phyloP scores from a whole-genome alignment of 2,888 invertebrate species.

The Stenurella melanura region DNA sequence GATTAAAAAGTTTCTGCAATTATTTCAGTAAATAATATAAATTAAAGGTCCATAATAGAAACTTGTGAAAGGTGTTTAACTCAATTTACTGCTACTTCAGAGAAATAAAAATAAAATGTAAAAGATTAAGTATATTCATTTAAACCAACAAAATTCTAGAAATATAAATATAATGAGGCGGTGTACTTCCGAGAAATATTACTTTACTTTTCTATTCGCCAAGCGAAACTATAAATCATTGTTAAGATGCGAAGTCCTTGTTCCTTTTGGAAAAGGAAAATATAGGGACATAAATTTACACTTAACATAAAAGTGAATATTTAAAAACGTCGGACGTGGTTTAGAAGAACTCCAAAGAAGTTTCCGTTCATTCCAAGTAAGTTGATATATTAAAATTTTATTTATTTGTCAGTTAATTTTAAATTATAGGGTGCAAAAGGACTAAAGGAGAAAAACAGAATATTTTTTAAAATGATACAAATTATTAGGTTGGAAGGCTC shows the following conservation, averaged over 20 bases:
- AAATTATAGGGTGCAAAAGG: too few relatives aligned
- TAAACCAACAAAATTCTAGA: neutral
- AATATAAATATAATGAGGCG: neutral
- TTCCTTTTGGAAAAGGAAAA: constrained; percentile 18
- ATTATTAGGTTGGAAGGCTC: too few relatives aligned
- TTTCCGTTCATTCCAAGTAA: neutral
- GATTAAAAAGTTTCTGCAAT: too few relatives aligned
- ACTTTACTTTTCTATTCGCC: constrained; percentile 14
- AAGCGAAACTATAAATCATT: constrained; percentile 2
- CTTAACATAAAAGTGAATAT: constrained; percentile 16
- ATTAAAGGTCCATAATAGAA: too few relatives aligned
- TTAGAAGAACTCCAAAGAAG: neutral
- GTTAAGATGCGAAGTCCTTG: constrained; percentile 17
- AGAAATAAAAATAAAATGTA: neutral
- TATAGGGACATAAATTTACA: constrained; percentile 19
- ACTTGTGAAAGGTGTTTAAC: neutral
- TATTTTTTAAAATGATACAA: too few relatives aligned
- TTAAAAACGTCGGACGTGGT: constrained; percentile 17
- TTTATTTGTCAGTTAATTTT: neutral
- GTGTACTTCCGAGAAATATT: constrained; percentile 3
- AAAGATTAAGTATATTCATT: neutral
- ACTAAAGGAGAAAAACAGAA: too few relatives aligned
- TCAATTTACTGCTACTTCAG: neutral
- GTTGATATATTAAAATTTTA: neutral
- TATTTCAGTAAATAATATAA: too few relatives aligned